These are phyloP conservation scores for Rhorus exstirpatorius DNA, from an alignment of 2,888 invertebrate genomes.

Conservation along the genomic window DNA sequence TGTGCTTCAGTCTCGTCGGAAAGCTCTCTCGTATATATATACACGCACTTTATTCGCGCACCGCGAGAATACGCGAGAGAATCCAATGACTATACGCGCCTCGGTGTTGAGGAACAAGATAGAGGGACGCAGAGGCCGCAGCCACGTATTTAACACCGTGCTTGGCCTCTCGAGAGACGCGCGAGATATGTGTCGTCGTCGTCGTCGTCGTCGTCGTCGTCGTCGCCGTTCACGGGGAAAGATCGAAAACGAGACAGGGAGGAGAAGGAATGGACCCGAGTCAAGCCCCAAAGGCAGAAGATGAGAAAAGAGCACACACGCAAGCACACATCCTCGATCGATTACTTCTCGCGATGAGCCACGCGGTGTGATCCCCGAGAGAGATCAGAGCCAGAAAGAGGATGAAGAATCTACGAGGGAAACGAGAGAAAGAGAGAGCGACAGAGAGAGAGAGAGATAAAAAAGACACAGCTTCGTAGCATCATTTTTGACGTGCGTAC, in stretches of 20 bases:
- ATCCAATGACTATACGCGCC: conserved; percentile 52
- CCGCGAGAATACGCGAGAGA: conserved; percentile 31
- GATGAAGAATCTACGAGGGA: conserved; percentile 36
- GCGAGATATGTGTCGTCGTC: conserved; percentile 78
- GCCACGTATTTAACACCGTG: conserved; percentile 80
- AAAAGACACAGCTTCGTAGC: conserved; percentile 5
- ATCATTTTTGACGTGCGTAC: conserved; percentile 33
- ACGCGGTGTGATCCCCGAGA: conserved; percentile 38
- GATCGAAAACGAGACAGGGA: conserved; percentile 48
- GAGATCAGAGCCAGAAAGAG: conserved; percentile 36
- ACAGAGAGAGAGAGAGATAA: too few relatives aligned
- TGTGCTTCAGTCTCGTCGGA: conserved; percentile 25
- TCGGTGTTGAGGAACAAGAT: conserved; percentile 78
- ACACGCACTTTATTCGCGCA: conserved; percentile 60
- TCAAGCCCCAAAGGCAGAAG: conserved; percentile 57
- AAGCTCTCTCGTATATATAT: conserved; percentile 46
- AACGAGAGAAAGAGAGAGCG: background rate
- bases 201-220: conserved; percentile 49
- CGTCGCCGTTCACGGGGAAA: conserved; percentile 34
- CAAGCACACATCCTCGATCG: conserved; percentile 21
- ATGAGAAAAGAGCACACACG: conserved; percentile 53
- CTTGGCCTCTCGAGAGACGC: conserved; percentile 77
- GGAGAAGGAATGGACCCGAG: conserved; percentile 31
- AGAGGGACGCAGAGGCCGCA: conserved; percentile 79
- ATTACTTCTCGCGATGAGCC: conserved; percentile 17